These are phyloP conservation scores for Limnephilus lunatus DNA, from an alignment of 2,888 invertebrate genomes.

Conservation along the genomic window DNA sequence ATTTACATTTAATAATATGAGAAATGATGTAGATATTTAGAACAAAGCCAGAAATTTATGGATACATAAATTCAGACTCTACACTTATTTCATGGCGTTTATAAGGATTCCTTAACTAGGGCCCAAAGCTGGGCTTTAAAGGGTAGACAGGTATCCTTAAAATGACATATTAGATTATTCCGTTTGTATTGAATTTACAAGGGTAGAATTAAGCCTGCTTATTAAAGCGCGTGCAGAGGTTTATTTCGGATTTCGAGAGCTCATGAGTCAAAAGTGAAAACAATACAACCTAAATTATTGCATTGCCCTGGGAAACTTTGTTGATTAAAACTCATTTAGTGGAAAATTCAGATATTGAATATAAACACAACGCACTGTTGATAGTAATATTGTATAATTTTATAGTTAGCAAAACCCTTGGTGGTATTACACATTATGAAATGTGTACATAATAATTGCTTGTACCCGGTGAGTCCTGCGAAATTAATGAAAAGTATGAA, in stretches of 20 bases:
- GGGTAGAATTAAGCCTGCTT: conserved; percentile 20
- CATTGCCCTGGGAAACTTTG: not conserved
- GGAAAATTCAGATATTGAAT: not conserved
- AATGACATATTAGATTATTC: conserved; percentile 23
- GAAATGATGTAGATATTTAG: not conserved
- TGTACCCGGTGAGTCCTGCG: not conserved
- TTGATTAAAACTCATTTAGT: not conserved
- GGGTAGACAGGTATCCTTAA: conserved; percentile 30
- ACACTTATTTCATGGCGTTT: conserved; percentile 12
- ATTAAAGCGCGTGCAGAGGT: not conserved
- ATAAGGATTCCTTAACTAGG: conserved; percentile 33
- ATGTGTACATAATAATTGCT: not conserved
- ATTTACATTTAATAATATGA: not conserved
- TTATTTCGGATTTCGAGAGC: conserved; percentile 3
- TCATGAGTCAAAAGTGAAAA: not conserved
- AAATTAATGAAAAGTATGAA: not conserved
- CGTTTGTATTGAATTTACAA: conserved; percentile 33
- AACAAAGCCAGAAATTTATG: conserved; percentile 21
- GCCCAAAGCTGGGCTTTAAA: conserved; percentile 11
- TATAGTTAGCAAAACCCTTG: not conserved
- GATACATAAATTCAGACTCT: conserved; percentile 3
- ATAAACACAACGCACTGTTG: not conserved
- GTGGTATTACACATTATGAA: not conserved
- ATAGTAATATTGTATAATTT: not conserved
- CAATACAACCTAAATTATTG: not conserved